Evolutionary conservation across 2,888 invertebrate genomes (phyloP).

Genomic region (Zaprionus bogoriensis): DNA sequence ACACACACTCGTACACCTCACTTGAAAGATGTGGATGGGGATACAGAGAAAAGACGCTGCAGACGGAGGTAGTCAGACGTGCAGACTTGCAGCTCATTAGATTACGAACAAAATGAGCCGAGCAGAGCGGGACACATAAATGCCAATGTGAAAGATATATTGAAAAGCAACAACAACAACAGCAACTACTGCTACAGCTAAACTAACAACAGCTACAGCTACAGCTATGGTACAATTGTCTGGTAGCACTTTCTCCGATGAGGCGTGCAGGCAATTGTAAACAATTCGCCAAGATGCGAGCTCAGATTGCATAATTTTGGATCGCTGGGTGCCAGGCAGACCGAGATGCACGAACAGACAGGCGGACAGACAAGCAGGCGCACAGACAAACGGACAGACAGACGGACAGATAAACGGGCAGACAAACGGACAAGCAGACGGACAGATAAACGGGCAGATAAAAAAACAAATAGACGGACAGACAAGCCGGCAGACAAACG

Average conservation of each 20-base stretch:
- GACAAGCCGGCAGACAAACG: not conserved
- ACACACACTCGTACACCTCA: not conserved
- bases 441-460: not conserved
- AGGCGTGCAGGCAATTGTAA: slow-evolving; percentile 55
- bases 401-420: too few relatives aligned
- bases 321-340: slow-evolving; percentile 6
- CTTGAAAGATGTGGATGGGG: not conserved
- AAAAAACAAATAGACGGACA: too few relatives aligned
- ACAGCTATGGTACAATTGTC: slow-evolving; percentile 45
- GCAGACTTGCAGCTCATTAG: slow-evolving; percentile 54
- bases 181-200: slow-evolving; percentile 2
- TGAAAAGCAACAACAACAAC: slow-evolving; percentile 39
- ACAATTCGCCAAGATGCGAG: slow-evolving; percentile 60
- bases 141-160: slow-evolving; percentile 69
- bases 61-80: slow-evolving; percentile 33
- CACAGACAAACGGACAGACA: too few relatives aligned
- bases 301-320: slow-evolving; percentile 46
- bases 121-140: slow-evolving; percentile 35
- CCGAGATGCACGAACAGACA: not conserved
- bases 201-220: slow-evolving; percentile 2
- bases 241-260: slow-evolving; percentile 63
- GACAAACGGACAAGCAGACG: too few relatives aligned
- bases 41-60: slow-evolving; percentile 31
- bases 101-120: slow-evolving; percentile 54
- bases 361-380: not conserved